Evolutionary conservation across 2,797 vertebrate genomes (phyloP).

Genomic region (Botia almorhae): DNA sequence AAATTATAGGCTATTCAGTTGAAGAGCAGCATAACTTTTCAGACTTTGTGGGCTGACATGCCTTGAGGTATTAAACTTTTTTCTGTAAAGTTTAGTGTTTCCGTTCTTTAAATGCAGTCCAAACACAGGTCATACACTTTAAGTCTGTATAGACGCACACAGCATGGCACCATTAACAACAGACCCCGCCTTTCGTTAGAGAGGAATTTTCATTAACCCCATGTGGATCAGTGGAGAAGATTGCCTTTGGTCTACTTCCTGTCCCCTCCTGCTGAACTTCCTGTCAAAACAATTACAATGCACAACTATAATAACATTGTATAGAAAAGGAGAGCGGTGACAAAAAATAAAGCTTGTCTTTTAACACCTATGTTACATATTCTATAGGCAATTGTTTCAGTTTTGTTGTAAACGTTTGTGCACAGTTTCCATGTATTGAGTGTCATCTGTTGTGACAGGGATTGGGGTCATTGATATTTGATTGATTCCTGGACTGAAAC

Average conservation of each 20-base stretch:
- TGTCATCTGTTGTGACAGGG: conserved; percentile 7
- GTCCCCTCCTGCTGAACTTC: conserved; percentile 28
- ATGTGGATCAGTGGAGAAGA: conserved; percentile 38
- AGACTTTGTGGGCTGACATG: not conserved
- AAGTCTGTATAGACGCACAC: not conserved
- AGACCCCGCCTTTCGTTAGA: conserved; percentile 18
- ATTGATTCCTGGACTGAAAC: conserved; percentile 53
- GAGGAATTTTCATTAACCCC: conserved; percentile 22
- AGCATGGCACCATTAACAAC: conserved; percentile 26
- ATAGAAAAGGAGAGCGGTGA: conserved; percentile 21
- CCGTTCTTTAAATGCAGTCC: not conserved
- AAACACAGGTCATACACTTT: not conserved
- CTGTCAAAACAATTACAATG: conserved; percentile 7
- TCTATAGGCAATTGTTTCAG: conserved; percentile 3
- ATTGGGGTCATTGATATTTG: conserved; percentile 46
- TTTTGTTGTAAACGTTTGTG: conserved; percentile 9
- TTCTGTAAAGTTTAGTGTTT: too few relatives aligned
- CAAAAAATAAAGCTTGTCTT: not conserved
- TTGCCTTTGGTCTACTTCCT: conserved; percentile 44
- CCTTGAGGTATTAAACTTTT: not conserved
- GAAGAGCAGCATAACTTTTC: not conserved
- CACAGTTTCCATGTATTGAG: not conserved
- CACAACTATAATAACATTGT: conserved; percentile 28
- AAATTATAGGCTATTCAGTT: not conserved
- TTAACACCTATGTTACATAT: conserved; percentile 18